phyloP scores from a whole-genome alignment of 2,113 vertebrate species.

The Lasiurus borealis region DNA sequence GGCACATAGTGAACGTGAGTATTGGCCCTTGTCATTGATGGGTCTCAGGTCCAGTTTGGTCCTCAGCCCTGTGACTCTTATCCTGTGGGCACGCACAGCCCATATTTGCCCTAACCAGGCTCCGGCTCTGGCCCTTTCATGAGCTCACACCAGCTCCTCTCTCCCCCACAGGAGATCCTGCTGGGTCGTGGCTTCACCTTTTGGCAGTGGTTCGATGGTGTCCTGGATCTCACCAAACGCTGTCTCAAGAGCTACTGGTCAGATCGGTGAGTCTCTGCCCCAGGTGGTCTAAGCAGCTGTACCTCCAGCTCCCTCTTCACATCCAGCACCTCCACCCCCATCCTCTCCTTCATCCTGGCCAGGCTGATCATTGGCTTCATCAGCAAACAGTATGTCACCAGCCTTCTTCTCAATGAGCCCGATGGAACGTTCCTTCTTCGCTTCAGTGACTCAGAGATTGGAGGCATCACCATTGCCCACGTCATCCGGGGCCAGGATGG shows the following conservation, averaged over 20 bases:
- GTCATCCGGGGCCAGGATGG: conserved; percentile 88
- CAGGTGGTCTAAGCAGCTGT: not conserved
- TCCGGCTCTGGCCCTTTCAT: not conserved
- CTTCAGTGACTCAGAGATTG: conserved; percentile 98
- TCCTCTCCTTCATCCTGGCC: not conserved
- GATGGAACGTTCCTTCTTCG: conserved; percentile 96
- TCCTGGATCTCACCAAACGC: conserved; percentile 97
- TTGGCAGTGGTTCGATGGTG: conserved; percentile 99
- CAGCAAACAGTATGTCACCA: conserved; percentile 96
- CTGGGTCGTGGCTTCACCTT: conserved; percentile 96
- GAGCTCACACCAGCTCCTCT: not conserved
- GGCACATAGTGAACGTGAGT: not conserved
- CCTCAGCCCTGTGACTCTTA: not conserved
- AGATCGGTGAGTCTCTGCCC: conserved; percentile 88
- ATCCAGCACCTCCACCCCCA: not conserved
- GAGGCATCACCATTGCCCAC: conserved; percentile 97
- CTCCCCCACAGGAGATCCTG: conserved; percentile 92
- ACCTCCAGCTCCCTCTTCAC: not conserved
- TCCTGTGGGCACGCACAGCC: not conserved
- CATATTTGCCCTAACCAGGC: not conserved
- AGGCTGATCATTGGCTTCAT: conserved; percentile 97
- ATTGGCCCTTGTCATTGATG: not conserved
- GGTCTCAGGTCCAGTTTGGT: not conserved
- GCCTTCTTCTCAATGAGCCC: conserved; percentile 90
- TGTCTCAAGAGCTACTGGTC: conserved; percentile 96